Evolutionary conservation across 92 coral and sea anemone species (phyloP).

Genomic region (Blastomussa wellsi): DNA sequence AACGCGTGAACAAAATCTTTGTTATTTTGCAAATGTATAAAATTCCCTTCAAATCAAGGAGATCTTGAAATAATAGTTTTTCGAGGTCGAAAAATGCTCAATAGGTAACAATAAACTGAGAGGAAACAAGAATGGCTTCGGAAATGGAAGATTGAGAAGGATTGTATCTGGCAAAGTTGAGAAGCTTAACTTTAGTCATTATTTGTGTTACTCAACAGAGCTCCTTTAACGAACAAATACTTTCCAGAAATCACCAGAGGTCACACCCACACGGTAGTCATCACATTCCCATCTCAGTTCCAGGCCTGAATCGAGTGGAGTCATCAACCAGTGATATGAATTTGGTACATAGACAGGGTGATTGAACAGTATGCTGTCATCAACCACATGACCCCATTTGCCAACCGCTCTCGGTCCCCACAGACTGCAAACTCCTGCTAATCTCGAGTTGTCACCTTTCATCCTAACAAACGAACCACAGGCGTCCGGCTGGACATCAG

Average conservation of each 20-base stretch:
- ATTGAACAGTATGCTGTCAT: neutral
- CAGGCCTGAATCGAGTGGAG: neutral
- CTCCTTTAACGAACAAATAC: too few species aligned
- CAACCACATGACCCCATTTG: neutral
- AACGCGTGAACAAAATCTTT: too few species aligned
- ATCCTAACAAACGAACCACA: conserved; percentile 28
- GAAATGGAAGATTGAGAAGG: too few species aligned
- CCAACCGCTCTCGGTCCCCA: neutral
- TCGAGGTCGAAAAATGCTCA: too few species aligned
- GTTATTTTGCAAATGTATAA: too few species aligned
- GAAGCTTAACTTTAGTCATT: too few species aligned
- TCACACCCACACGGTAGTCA: neutral
- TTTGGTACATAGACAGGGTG: neutral
- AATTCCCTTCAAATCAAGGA: too few species aligned
- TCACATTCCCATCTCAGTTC: neutral
- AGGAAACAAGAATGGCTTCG: too few species aligned
- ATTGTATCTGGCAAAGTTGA: too few species aligned
- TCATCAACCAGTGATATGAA: neutral
- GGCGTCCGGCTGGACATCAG: conserved; percentile 6
- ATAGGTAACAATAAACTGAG: too few species aligned
- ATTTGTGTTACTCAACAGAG: too few species aligned
- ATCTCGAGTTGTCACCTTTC: conserved; percentile 14
- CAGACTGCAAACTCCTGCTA: conserved; percentile 1
- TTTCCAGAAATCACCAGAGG: neutral
- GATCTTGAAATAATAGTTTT: too few species aligned